A percentile compares a stretch with the other conserved stretches of the same genome.
These are phyloP conservation scores for Cebus imitator DNA, from an alignment of 2,113 vertebrate species.

Conservation along the genomic window DNA sequence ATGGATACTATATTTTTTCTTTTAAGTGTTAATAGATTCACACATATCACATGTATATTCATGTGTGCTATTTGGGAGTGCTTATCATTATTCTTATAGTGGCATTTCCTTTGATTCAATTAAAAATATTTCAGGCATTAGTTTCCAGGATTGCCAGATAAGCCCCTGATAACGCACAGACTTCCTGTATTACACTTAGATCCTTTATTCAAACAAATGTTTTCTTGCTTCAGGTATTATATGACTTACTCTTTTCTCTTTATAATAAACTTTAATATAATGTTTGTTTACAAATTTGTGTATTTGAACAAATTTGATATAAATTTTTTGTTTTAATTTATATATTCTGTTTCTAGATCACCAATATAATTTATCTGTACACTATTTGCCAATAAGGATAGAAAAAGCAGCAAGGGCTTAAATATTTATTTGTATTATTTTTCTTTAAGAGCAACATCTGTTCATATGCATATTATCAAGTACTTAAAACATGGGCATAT, in stretches of 20 bases:
- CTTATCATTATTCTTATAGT: neutral
- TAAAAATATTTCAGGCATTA: neutral
- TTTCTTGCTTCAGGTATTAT: neutral
- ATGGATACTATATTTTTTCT: neutral
- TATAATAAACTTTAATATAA: neutral
- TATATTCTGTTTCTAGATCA: neutral
- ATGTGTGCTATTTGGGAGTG: neutral
- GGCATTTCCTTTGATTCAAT: neutral
- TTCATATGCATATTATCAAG: neutral
- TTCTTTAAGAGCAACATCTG: neutral
- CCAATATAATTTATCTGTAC: neutral
- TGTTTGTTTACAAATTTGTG: neutral
- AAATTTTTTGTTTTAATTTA: conserved; percentile 6
- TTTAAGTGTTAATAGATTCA: neutral
- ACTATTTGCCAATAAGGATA: neutral
- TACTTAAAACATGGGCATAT: neutral
- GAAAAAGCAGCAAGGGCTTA: neutral
- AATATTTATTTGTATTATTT: neutral
- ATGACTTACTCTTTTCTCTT: neutral
- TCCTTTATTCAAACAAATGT: neutral
- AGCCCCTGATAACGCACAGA: neutral
- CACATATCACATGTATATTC: neutral
- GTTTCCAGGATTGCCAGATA: neutral
- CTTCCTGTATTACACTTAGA: neutral
- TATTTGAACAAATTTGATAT: neutral